These are phyloP conservation scores for Rhabdornis inornatus DNA, from an alignment of 2,113 vertebrate species.

Conservation along the genomic window DNA sequence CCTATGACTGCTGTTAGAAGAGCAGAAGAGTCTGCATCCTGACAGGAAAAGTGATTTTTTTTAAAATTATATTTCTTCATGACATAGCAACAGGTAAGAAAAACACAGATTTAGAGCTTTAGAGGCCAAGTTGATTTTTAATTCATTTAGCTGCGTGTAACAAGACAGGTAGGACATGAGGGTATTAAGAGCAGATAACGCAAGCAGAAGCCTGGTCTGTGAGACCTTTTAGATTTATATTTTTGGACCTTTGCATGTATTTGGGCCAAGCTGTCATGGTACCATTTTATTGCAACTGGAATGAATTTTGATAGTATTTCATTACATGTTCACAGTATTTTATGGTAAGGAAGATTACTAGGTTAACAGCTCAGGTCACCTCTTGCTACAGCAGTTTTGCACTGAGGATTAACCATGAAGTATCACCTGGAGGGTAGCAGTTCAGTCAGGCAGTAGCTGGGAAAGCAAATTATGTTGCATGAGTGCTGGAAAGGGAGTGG, in stretches of 20 bases:
- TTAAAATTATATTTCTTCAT: background rate
- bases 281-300: background rate
- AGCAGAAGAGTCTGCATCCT: background rate
- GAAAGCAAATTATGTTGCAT: background rate
- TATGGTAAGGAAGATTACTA: background rate
- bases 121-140: background rate
- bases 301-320: background rate
- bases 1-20: background rate
- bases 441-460: background rate
- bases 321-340: background rate
- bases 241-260: background rate
- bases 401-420: background rate
- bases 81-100: background rate
- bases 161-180: background rate
- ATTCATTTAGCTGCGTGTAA: background rate
- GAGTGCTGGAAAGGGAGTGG: background rate
- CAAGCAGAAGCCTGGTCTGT: background rate
- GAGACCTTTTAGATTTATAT: background rate
- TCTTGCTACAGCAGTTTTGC: background rate
- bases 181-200: background rate
- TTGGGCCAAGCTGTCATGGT: background rate
- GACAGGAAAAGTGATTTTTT: background rate
- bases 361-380: background rate
- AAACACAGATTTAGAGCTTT: background rate
- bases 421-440: background rate